Evolutionary conservation across 2,888 invertebrate genomes (phyloP).

Genomic region (Amblyjoppa proteus): DNA sequence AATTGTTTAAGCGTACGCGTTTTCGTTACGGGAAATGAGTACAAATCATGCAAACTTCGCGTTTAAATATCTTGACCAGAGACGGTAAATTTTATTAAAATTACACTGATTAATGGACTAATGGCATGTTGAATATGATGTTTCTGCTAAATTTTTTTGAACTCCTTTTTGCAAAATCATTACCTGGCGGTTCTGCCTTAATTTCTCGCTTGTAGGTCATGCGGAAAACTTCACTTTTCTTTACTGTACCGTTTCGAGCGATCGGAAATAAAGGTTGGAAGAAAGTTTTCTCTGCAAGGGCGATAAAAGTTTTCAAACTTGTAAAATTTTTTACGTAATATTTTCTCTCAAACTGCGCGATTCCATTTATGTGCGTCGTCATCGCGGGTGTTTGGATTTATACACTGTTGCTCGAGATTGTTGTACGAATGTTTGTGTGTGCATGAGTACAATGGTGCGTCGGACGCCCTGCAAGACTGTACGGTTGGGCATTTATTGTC

Average conservation of each 20-base stretch:
- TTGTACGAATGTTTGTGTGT: slow-evolving; percentile 13
- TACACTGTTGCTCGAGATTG: neutral
- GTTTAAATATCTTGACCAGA: neutral
- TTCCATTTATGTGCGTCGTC: neutral
- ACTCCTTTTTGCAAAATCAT: neutral
- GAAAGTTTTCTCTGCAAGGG: neutral
- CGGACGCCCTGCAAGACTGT: neutral
- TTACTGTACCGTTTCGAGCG: neutral
- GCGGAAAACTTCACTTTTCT: neutral
- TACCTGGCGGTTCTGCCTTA: neutral
- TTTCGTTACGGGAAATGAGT: neutral
- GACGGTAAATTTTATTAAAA: neutral
- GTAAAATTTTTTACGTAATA: neutral
- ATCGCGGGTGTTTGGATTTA: neutral
- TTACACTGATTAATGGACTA: neutral
- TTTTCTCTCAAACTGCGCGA: neutral
- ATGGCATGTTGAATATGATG: neutral
- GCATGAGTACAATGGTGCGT: neutral
- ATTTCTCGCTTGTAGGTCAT: neutral
- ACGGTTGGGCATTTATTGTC: slow-evolving; percentile 15
- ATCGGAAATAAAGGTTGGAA: neutral
- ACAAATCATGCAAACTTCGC: neutral
- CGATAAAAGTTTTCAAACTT: neutral
- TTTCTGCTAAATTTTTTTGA: neutral
- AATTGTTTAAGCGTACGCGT: neutral